Evolutionary conservation across 2,113 vertebrate genomes (phyloP).

Genomic region (Pontoporia blainvillei): DNA sequence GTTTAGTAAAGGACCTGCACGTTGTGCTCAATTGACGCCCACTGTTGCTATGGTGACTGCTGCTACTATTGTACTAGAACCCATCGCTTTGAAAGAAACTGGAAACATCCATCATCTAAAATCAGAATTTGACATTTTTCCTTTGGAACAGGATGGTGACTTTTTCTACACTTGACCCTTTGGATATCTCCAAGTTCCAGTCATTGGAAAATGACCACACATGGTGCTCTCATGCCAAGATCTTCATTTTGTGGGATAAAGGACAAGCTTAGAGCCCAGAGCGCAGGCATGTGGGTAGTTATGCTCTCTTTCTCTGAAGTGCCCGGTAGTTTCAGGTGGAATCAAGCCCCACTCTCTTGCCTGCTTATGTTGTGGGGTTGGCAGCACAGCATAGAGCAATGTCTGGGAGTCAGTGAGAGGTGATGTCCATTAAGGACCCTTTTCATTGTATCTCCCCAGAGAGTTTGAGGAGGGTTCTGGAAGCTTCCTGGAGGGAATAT

Average conservation of each 20-base stretch:
- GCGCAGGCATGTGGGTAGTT: not conserved
- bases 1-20: not conserved
- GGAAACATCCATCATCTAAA: not conserved
- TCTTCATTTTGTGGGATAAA: not conserved
- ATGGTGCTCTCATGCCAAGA: not conserved
- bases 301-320: not conserved
- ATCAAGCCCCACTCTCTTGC: not conserved
- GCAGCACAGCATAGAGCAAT: fast-evolving
- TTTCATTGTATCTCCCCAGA: not conserved
- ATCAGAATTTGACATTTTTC: not conserved
- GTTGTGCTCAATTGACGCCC: not conserved
- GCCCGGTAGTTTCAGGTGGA: not conserved
- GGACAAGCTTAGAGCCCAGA: not conserved
- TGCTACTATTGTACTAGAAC: not conserved
- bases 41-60: not conserved
- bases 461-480: not conserved
- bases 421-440: not conserved
- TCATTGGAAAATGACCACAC: not conserved
- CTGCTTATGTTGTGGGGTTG: not conserved
- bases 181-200: not conserved
- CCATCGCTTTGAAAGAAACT: not conserved
- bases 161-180: not conserved
- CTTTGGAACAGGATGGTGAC: not conserved
- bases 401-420: not conserved
- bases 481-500: not conserved